Evolutionary conservation across 1,140 invertebrate species (phyloP).

Genomic region (Dryas iulia): DNA sequence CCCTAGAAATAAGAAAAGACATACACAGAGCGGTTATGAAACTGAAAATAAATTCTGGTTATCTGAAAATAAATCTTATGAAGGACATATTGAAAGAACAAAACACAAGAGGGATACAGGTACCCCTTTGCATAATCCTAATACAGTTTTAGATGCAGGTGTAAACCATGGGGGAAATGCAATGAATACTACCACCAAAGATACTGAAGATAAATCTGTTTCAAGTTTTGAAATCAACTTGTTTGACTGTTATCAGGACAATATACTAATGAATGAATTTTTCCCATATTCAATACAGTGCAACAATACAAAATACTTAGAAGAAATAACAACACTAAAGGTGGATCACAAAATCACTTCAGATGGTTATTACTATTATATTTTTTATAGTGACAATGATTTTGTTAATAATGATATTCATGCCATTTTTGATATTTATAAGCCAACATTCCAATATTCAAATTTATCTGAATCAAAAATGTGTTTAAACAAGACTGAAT

Average conservation of each 20-base stretch:
- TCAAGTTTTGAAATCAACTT: conserved; percentile 89
- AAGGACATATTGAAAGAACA: conserved; percentile 18
- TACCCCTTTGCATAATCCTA: conserved; percentile 75
- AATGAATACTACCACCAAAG: conserved; percentile 79
- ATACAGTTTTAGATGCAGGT: conserved; percentile 85
- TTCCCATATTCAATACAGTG: conserved; percentile 85
- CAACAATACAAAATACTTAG: conserved; percentile 84
- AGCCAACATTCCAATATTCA: conserved; percentile 88
- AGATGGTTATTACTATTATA: conserved; percentile 92
- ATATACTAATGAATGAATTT: conserved; percentile 85
- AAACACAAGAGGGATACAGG: conserved; percentile 49
- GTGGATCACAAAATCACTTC: conserved; percentile 85
- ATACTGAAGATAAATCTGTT: conserved; percentile 82
- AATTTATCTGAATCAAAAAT: conserved; percentile 84
- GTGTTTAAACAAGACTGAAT: conserved; percentile 88
- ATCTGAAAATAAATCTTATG: conserved; percentile 15
- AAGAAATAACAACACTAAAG: conserved; percentile 82
- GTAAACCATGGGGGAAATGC: conserved; percentile 88
- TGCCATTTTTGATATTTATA: conserved; percentile 91
- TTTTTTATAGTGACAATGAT: conserved; percentile 93
- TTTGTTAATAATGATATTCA: conserved; percentile 88
- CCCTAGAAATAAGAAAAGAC: conserved; percentile 68
- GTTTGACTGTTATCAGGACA: conserved; percentile 87
- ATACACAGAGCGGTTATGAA: conserved; percentile 2
- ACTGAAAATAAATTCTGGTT: conserved; percentile 18